Conservation (phyloP, 2,113 vertebrate species). For the Rhagologus leucostigma region DNA sequence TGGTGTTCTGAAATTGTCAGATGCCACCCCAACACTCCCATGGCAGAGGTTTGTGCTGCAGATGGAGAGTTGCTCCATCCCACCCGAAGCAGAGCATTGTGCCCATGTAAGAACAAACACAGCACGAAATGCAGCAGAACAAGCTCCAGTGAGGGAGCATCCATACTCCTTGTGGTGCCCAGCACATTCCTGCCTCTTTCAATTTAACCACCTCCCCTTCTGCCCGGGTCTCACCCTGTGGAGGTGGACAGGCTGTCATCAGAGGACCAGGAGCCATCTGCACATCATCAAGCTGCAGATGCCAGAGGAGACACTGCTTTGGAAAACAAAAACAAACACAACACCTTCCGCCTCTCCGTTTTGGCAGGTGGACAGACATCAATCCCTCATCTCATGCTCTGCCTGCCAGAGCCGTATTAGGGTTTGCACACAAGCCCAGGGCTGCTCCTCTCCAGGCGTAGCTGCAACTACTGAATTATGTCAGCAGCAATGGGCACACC, state of each 20-base stretch:
- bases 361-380: neutral
- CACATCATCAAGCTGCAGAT: neutral
- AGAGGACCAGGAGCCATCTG: neutral
- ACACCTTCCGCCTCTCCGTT: neutral
- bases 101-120: rapidly evolving
- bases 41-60: neutral
- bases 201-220: neutral
- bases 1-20: neutral
- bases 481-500: neutral
- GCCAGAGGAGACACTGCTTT: neutral
- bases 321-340: neutral
- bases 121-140: neutral
- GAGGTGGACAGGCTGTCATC: neutral
- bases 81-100: rapidly evolving
- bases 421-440: neutral
- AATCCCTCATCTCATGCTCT: neutral
- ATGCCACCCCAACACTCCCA: neutral
- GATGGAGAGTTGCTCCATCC: neutral
- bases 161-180: rapidly evolving
- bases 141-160: neutral
- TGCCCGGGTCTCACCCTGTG: neutral
- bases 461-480: neutral
- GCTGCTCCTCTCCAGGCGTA: neutral
- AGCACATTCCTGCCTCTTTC: neutral
- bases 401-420: neutral